Evolutionary conservation across 2,113 vertebrate genomes (phyloP), one percentile per base, ranked within the genome.

Genomic region (Malurus melanocephalus): DNA sequence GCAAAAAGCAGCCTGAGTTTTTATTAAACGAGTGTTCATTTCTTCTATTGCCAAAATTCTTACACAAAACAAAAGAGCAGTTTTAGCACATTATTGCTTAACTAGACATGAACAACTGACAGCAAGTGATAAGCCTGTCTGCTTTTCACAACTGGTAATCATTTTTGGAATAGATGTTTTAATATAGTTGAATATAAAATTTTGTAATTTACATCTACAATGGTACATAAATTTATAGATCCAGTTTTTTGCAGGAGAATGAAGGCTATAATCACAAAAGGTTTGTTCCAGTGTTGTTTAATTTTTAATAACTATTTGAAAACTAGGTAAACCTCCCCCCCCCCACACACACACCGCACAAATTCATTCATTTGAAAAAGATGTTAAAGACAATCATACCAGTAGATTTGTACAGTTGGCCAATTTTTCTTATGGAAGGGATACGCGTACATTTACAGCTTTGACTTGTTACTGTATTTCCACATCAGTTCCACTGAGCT

Each of bases 1-100:
- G 98, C 98, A 98, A 98, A 98, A 97, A 97, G 97, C 98, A 98
- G 98, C 97, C 98, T 97, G 98, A 98, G 98, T 98, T 99, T 99
- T 98, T 98, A 99, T 98, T 98, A 99, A 99, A 99, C 97, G 97
- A 98, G 98, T 98, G 98, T 99, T 99, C 98, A 99, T 99, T 99
- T 99, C 98, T 99, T 99, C 98, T 97, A 96, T 98, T 99, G 99
- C 99, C 99, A 99, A 98, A 98, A 98, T 98, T 98, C 98, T 98
- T 98, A 93, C 98, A 97, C 95, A 97, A 98, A 98, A 98, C 98
- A 98, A 98, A 98, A 97, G 98, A 98, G 97, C 97, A 97, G 97
- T 98, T 98, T 98, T 97, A 97, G 97, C 98, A 98, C 97, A 98
- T 98, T 98, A 98, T 98, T 98, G 98, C 98, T 97, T 98, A 97